Evolutionary conservation across 2,797 vertebrate genomes (phyloP).

Genomic region (Takifugu rubripes): DNA sequence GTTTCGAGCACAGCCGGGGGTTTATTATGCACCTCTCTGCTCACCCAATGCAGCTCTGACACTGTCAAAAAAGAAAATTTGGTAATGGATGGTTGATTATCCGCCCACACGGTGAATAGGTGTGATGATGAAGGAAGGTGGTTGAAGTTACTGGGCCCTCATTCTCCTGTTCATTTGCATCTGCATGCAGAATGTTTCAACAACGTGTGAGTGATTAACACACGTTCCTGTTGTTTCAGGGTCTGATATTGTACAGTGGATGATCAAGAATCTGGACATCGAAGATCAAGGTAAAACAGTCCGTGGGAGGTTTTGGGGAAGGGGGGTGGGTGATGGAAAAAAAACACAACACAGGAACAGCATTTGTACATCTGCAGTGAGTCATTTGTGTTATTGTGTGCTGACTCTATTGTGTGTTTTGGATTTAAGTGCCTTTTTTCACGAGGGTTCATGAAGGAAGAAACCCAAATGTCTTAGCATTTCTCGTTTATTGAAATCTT

Average conservation of each 20-base stretch:
- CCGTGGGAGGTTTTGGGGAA: too few relatives aligned
- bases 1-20: conserved; percentile 19
- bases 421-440: too few relatives aligned
- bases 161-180: conserved; percentile 47
- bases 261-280: conserved; percentile 94
- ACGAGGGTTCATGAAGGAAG: too few relatives aligned
- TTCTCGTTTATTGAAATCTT: background rate
- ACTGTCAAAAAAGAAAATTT: conserved; percentile 55
- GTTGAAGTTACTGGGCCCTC: conserved; percentile 33
- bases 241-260: conserved; percentile 97
- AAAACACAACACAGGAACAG: too few relatives aligned
- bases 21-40: conserved; percentile 39
- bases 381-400: too few relatives aligned
- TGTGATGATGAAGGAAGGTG: conserved; percentile 42
- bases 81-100: conserved; percentile 58
- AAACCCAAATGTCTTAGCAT: too few relatives aligned
- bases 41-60: conserved; percentile 57
- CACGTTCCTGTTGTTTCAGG: conserved; percentile 73
- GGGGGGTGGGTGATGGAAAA: too few relatives aligned
- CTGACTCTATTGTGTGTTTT: too few relatives aligned
- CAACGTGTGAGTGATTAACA: conserved; percentile 13
- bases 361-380: too few relatives aligned
- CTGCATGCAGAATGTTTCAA: conserved; percentile 34
- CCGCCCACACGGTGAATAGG: conserved; percentile 50
- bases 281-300: conserved; percentile 89